These are phyloP conservation scores for Drosophila ezoana DNA, from an alignment of 2,888 invertebrate species.

Conservation along the genomic window DNA sequence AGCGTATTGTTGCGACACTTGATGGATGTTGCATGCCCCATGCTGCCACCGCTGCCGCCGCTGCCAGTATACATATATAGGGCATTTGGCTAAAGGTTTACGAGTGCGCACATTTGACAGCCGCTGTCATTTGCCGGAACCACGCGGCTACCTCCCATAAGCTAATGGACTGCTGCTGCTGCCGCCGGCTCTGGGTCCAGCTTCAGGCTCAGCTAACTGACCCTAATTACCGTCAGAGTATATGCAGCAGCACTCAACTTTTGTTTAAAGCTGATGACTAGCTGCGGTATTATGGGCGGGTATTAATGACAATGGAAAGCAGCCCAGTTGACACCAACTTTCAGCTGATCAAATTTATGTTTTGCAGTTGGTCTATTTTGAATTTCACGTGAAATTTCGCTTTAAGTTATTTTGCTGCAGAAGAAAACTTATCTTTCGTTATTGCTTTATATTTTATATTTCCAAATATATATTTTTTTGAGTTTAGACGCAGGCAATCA, in stretches of 20 bases:
- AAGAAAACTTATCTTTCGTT: conserved; percentile 4
- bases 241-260: conserved; percentile 19
- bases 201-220: conserved; percentile 45
- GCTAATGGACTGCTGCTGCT: conserved; percentile 31
- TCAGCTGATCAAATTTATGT: conserved; percentile 47
- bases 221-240: conserved; percentile 66
- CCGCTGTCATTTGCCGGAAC: conserved; percentile 52
- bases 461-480: no score
- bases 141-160: conserved; percentile 8
- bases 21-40: conserved; percentile 33
- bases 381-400: conserved; percentile 8
- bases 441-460: no score
- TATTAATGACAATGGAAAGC: conserved; percentile 65
- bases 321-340: conserved; percentile 61
- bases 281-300: conserved; percentile 49
- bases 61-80: conserved; percentile 11
- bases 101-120: conserved; percentile 40
- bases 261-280: conserved; percentile 45
- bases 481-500: no score
- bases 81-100: conserved; percentile 27
- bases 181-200: conserved; percentile 20
- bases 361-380: conserved; percentile 9
- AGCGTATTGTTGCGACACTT: conserved; percentile 21
- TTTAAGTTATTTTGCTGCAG: conserved; percentile 11
- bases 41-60: neutral